A percentile compares a stretch with the other conserved stretches of the same genome.
These are phyloP conservation scores for Acipenser transmontanus DNA, from an alignment of 2,797 vertebrate species.

Conservation along the genomic window DNA sequence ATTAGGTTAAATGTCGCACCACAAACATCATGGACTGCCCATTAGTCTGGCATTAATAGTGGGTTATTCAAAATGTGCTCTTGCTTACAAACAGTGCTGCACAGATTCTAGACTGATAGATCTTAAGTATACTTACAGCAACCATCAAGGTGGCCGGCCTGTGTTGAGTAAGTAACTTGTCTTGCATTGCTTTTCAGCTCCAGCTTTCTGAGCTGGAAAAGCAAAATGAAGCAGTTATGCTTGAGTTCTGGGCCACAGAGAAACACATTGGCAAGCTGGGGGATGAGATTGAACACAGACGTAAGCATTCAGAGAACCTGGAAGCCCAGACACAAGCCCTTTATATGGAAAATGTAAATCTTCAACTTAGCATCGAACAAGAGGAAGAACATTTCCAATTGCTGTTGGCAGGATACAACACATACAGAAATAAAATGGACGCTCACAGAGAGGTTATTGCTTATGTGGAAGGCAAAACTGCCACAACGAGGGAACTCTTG, in stretches of 20 bases:
- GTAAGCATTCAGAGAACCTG: slow-evolving; percentile 20
- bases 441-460: slow-evolving; percentile 35
- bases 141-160: too few relatives aligned
- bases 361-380: slow-evolving; percentile 27
- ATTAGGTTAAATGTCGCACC: too few relatives aligned
- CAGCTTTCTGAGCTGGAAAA: slow-evolving; percentile 30
- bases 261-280: slow-evolving; percentile 32
- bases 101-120: too few relatives aligned
- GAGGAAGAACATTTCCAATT: slow-evolving; percentile 27
- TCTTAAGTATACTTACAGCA: too few relatives aligned
- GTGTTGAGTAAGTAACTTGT: not conserved
- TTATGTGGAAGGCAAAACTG: slow-evolving; percentile 25
- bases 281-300: slow-evolving; percentile 32
- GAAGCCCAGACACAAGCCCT: slow-evolving; percentile 22
- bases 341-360: slow-evolving; percentile 30
- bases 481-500: slow-evolving; percentile 35
- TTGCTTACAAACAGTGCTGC: too few relatives aligned
- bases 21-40: too few relatives aligned
- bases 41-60: too few relatives aligned
- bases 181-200: slow-evolving; percentile 30
- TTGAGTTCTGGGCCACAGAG: slow-evolving; percentile 30
- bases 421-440: slow-evolving; percentile 46
- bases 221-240: slow-evolving; percentile 15
- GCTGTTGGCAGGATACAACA: slow-evolving; percentile 20
- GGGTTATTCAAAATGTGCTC: too few relatives aligned